Evolutionary conservation across 2,797 vertebrate genomes (phyloP).

Genomic region (Ciconia nigra): DNA sequence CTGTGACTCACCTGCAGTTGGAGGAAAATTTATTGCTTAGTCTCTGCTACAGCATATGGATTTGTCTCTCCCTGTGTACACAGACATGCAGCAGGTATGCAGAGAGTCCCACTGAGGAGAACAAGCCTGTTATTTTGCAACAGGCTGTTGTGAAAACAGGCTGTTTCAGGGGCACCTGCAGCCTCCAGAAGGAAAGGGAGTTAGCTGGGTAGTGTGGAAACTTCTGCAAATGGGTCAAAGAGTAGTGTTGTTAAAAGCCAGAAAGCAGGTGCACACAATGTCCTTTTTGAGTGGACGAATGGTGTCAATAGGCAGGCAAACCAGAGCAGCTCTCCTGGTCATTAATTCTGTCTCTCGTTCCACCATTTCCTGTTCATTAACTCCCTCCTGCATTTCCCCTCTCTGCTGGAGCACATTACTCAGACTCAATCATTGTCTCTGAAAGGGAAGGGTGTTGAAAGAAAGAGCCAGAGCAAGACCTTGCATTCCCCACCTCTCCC

Average conservation of each 20-base stretch:
- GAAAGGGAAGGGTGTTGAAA: background rate
- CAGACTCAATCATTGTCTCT: background rate
- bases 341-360: background rate
- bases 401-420: background rate
- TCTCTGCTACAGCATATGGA: background rate
- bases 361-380: conserved; percentile 39
- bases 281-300: background rate
- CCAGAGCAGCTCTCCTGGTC: background rate
- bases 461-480: background rate
- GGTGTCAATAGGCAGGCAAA: background rate
- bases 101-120: background rate
- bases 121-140: background rate
- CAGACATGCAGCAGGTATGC: background rate
- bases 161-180: background rate
- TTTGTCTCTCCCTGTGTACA: background rate
- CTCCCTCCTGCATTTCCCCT: background rate
- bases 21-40: background rate
- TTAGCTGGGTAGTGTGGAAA: background rate
- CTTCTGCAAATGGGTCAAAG: background rate
- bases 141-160: background rate
- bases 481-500: background rate
- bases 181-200: background rate
- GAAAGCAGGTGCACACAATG: conserved; percentile 46
- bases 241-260: background rate
- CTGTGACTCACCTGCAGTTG: background rate